These are phyloP conservation scores for Macrochelys suwanniensis DNA, from an alignment of 2,797 vertebrate species.

Conservation along the genomic window DNA sequence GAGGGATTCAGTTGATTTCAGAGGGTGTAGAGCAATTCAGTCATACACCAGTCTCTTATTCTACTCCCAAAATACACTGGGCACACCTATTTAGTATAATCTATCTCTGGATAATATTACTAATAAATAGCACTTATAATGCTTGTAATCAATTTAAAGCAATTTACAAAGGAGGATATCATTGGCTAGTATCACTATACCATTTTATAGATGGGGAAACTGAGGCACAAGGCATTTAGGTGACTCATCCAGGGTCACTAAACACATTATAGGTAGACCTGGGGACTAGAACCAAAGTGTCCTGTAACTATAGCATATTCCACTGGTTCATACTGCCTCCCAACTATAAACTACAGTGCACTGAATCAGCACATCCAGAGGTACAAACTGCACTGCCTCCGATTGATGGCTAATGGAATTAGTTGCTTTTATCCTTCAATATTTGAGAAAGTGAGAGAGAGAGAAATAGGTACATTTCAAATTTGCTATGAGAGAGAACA, in stretches of 20 bases:
- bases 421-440: slow-evolving; percentile 46
- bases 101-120: neutral
- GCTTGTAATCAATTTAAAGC: neutral
- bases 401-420: slow-evolving; percentile 48
- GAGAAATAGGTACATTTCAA: slow-evolving; percentile 48
- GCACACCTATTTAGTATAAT: slow-evolving; percentile 1
- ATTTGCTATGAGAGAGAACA: neutral
- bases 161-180: neutral
- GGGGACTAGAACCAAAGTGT: neutral
- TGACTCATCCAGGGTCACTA: slow-evolving; percentile 15
- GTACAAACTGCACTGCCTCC: slow-evolving; percentile 17
- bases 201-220: slow-evolving; percentile 1
- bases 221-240: slow-evolving; percentile 28
- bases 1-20: slow-evolving; percentile 1
- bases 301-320: slow-evolving; percentile 21
- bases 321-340: slow-evolving; percentile 29
- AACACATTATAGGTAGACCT: slow-evolving; percentile 8
- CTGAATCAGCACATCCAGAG: slow-evolving; percentile 18
- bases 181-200: neutral
- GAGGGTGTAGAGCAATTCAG: slow-evolving; percentile 13
- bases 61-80: slow-evolving; percentile 10
- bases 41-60: slow-evolving; percentile 29
- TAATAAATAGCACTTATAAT: neutral
- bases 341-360: neutral
- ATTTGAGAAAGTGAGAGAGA: neutral